phyloP scores from a whole-genome alignment of 53 echinoderm and acorn worm genomes.

The Paelopatides confundens region DNA sequence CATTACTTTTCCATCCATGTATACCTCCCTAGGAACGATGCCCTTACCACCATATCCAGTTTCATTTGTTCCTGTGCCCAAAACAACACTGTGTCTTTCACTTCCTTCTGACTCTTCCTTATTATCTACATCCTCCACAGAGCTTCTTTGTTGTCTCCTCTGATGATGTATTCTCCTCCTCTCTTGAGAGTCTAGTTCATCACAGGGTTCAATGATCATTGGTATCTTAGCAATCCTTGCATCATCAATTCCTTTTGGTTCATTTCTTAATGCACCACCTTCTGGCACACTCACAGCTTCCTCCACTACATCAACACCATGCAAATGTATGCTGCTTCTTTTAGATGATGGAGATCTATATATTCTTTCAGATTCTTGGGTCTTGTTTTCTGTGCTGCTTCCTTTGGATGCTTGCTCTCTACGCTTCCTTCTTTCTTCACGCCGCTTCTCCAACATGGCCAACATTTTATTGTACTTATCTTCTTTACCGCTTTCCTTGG shows the following conservation, averaged over 20 bases:
- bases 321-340: background rate
- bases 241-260: background rate
- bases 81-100: background rate
- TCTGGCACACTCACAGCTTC: background rate
- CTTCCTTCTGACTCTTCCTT: background rate
- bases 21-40: background rate
- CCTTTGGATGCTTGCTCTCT: background rate
- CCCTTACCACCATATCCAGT: background rate
- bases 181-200: background rate
- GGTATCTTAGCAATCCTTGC: background rate
- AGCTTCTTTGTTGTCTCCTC: background rate
- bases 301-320: background rate
- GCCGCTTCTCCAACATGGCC: background rate
- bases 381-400: background rate
- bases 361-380: background rate
- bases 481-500: constrained; percentile 14
- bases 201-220: background rate
- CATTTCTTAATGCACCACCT: background rate
- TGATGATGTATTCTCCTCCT: constrained; percentile 39
- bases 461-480: background rate
- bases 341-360: background rate
- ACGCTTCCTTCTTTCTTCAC: constrained; percentile 5
- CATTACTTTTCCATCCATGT: background rate
- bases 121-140: background rate
- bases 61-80: background rate